Percentiles rank a stretch among this genome's conserved stretches.
Conservation (phyloP, 2,888 invertebrate genomes). For the Caenorhabditis sp. region DNA sequence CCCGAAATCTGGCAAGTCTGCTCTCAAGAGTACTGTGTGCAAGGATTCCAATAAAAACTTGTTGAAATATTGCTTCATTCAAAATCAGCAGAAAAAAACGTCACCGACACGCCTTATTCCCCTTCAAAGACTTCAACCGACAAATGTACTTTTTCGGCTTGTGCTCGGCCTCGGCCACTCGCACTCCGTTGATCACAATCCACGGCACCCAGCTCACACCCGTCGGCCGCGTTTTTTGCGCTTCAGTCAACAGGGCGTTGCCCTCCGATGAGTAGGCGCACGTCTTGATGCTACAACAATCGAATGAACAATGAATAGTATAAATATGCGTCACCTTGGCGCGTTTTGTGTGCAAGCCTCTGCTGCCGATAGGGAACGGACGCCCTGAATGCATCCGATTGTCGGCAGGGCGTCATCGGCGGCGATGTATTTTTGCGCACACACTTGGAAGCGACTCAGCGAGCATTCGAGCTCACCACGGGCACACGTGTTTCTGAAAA, state of each 20-base stretch:
- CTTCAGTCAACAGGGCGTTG: neutral
- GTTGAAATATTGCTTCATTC: neutral
- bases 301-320: neutral
- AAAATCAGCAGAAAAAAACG: no score
- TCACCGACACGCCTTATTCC: neutral
- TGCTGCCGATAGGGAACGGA: neutral
- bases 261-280: neutral
- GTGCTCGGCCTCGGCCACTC: neutral
- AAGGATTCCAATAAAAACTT: no score
- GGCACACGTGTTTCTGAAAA: neutral
- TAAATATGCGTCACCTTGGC: neutral
- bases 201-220: neutral
- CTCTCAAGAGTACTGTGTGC: no score
- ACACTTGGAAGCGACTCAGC: neutral
- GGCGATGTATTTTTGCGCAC: neutral
- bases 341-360: no score
- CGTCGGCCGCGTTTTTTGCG: neutral
- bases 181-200: neutral
- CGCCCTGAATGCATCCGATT: neutral
- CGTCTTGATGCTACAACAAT: neutral
- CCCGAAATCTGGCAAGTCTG: no score
- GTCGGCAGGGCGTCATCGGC: neutral
- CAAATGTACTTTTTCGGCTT: conserved; percentile 5
- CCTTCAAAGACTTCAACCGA: neutral
- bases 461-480: neutral